Base-by-base conservation (phyloP, 1,140 invertebrate species). In the Solenopsis fugax region DNA sequence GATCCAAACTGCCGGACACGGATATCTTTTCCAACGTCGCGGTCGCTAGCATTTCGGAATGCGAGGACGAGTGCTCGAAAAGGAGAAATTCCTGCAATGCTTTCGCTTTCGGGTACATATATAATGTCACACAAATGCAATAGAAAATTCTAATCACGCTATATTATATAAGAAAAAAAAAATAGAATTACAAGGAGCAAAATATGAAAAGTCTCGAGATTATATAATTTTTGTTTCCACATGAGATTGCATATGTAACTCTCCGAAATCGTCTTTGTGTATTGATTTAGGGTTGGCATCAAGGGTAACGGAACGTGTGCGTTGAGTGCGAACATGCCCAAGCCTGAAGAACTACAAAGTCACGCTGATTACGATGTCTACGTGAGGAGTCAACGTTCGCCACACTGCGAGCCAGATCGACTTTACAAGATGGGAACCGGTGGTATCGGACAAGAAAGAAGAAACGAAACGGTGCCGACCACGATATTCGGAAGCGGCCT, bases 301-400 rank as follows among this genome's bases (percentile, higher is more conserved):
- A 96, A 96, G 94, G 96, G 96, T 90, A 97, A 97, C 92, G 96
- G 95, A 60, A 96, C 96, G 18, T 97, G 97, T 92, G 94, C 96
- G 54, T 90, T 97, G 73, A 96, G 95, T 72, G 91, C 93, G 58
- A 92, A 94, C 73, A 91, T 95, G 72, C 96, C 89, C 24, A 91
- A 84, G 37, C 93, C 52, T 91, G 94, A 91, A 93, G 95, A 89
- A 90, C 93, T 92, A 93, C 94, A 81, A 92, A 94, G 37, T 92
- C 96, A 97, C 92, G 93, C 95, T 29, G 96, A 97, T 92, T 97
- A 96, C 88, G 96, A 97, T 93, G 93, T 97, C 24, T 97, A 96
- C 89, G 91, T 96, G n/a, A 93, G 94, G 71, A 88, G 64, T 3
- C 87, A 89, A 41, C 85, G 86, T 48, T 92, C 91, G 2, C 88